These are phyloP conservation scores for Cryptus viduatorius DNA, from an alignment of 2,888 invertebrate genomes.

Conservation along the genomic window DNA sequence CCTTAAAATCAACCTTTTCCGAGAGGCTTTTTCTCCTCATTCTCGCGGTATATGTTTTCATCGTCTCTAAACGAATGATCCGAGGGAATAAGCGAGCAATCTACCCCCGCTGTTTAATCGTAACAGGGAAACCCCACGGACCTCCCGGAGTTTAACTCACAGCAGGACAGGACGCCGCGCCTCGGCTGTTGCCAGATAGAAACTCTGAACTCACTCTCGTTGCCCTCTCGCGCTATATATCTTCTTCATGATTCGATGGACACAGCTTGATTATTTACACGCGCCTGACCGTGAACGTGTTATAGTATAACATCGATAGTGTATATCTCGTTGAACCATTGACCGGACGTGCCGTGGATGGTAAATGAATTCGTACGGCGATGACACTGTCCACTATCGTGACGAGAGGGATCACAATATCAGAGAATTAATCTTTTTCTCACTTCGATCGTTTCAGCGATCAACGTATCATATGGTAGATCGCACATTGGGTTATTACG, in stretches of 20 bases:
- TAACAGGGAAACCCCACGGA: constrained; percentile 36
- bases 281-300: constrained; percentile 53
- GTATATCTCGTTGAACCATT: constrained; percentile 5
- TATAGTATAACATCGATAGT: background rate
- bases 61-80: constrained; percentile 3
- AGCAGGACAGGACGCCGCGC: constrained; percentile 8
- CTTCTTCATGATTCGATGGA: constrained; percentile 49
- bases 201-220: background rate
- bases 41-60: background rate
- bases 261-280: constrained; percentile 59
- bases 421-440: constrained; percentile 37
- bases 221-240: constrained; percentile 14
- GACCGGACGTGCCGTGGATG: constrained; percentile 38
- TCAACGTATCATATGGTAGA: no score
- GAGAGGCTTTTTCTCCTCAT: background rate
- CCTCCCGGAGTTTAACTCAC: constrained; percentile 26
- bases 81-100: constrained; percentile 5
- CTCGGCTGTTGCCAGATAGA: no score
- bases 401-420: constrained; percentile 41
- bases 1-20: no score
- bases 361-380: constrained; percentile 42
- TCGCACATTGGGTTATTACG: no score
- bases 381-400: constrained; percentile 10
- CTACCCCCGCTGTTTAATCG: constrained; percentile 47
- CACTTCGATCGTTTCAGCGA: constrained; percentile 74